Conservation (phyloP, 1,140 invertebrate genomes). For the Panulirus ornatus region DNA sequence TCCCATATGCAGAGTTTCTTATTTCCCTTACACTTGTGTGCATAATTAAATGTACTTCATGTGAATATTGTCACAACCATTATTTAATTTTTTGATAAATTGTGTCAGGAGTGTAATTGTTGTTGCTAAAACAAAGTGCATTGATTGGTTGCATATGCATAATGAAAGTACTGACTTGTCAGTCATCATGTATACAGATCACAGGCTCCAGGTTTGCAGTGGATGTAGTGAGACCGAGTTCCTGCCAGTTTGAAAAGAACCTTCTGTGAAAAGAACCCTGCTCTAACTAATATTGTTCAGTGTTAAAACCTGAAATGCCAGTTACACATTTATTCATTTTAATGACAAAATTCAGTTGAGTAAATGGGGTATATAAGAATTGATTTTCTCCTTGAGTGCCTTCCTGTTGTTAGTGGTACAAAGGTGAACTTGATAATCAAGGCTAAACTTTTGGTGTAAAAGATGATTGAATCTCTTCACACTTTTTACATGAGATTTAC, state of each 20-base stretch:
- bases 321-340: background rate
- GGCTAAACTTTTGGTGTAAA: background rate
- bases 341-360: background rate
- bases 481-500: background rate
- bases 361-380: background rate
- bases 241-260: background rate
- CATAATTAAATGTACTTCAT: too few relatives aligned
- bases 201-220: background rate
- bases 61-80: too few relatives aligned
- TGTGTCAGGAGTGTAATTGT: too few relatives aligned
- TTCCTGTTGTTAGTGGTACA: background rate
- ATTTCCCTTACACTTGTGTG: too few relatives aligned
- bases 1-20: too few relatives aligned
- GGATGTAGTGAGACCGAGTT: background rate
- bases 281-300: background rate
- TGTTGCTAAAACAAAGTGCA: too few relatives aligned
- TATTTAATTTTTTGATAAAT: too few relatives aligned
- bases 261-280: background rate
- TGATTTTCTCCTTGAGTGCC: slow-evolving; percentile 17
- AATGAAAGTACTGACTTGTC: background rate
- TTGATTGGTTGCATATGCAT: too few relatives aligned
- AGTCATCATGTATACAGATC: background rate
- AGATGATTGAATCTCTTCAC: too few relatives aligned
- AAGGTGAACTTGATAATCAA: background rate
- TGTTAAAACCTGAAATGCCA: background rate